Conservation (phyloP, 1,140 invertebrate genomes). For the Bombus superbus region DNA sequence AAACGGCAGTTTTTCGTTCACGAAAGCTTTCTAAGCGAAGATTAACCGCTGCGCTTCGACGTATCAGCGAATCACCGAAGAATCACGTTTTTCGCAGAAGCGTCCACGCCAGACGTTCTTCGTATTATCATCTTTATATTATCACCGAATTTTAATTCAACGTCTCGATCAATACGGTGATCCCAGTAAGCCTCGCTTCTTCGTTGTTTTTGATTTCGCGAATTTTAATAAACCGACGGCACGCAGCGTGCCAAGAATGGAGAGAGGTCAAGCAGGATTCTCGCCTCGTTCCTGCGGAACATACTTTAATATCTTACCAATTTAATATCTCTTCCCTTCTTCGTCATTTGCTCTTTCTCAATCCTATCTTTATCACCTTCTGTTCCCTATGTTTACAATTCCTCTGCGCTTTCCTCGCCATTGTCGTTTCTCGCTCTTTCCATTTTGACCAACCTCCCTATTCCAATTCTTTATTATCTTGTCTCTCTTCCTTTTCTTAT, state of each 20-base stretch:
- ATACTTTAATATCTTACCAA: slow-evolving; percentile 69
- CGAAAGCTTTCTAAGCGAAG: not conserved
- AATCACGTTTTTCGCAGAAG: not conserved
- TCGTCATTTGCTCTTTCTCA: not conserved
- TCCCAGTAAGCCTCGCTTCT: not conserved
- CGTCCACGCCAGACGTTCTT: no score
- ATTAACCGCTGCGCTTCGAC: not conserved
- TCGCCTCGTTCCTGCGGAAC: slow-evolving; percentile 14
- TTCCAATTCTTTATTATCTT: not conserved
- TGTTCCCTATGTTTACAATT: not conserved
- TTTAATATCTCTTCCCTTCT: slow-evolving; percentile 51
- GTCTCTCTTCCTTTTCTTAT: not conserved
- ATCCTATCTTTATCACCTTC: not conserved
- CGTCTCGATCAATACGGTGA: not conserved
- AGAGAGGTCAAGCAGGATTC: slow-evolving; percentile 20
- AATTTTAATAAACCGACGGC: slow-evolving; percentile 1
- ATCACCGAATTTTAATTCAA: not conserved
- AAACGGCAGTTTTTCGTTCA: not conserved
- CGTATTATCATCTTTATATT: not conserved
- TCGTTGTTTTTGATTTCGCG: not conserved
- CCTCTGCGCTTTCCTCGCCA: not conserved
- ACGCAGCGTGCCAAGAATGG: not conserved
- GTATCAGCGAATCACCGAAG: not conserved
- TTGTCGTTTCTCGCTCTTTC: not conserved
- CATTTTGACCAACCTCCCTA: not conserved